Evolutionary conservation across 2,113 vertebrate species (phyloP).

Genomic region (Corythoichthys haematopterus): DNA sequence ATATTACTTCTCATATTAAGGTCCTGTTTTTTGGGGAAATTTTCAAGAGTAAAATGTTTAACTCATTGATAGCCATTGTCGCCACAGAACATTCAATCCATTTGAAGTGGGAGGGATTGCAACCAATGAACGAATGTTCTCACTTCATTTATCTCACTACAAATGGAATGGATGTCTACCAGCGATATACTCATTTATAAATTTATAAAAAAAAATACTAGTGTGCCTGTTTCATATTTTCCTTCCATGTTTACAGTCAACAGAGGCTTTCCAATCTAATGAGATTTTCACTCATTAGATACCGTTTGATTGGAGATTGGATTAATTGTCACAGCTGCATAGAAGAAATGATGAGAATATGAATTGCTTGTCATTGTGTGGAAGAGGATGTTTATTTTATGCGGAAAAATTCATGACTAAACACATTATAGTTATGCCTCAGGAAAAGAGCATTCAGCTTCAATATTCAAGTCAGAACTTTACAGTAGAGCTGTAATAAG

Average conservation of each 20-base stretch:
- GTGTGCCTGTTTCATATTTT: conserved; percentile 29
- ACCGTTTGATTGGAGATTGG: conserved; percentile 48
- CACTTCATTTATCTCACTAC: too few relatives aligned
- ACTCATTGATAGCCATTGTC: too few relatives aligned
- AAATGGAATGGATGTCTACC: too few relatives aligned
- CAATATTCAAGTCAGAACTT: conserved; percentile 27
- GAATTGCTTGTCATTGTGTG: conserved; percentile 31
- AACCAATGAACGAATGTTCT: too few relatives aligned
- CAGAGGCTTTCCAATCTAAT: conserved; percentile 47
- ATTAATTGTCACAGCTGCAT: conserved; percentile 53
- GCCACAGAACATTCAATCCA: too few relatives aligned
- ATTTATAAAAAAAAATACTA: background rate
- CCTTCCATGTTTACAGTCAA: conserved; percentile 58
- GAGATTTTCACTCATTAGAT: conserved; percentile 44
- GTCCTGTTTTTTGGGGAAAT: too few relatives aligned
- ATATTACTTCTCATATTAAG: too few relatives aligned
- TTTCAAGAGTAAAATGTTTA: too few relatives aligned
- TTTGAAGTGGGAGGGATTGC: too few relatives aligned
- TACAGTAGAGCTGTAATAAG: background rate
- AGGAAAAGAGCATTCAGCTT: conserved; percentile 39
- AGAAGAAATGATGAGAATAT: conserved; percentile 40
- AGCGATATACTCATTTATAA: too few relatives aligned
- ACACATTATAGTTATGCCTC: conserved; percentile 47
- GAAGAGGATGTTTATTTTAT: conserved; percentile 41
- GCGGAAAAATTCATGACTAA: conserved; percentile 46